Percentiles rank a stretch among this genome's conserved stretches.
Conservation (phyloP, 2,888 invertebrate species). For the Epirrhoe alternata region DNA sequence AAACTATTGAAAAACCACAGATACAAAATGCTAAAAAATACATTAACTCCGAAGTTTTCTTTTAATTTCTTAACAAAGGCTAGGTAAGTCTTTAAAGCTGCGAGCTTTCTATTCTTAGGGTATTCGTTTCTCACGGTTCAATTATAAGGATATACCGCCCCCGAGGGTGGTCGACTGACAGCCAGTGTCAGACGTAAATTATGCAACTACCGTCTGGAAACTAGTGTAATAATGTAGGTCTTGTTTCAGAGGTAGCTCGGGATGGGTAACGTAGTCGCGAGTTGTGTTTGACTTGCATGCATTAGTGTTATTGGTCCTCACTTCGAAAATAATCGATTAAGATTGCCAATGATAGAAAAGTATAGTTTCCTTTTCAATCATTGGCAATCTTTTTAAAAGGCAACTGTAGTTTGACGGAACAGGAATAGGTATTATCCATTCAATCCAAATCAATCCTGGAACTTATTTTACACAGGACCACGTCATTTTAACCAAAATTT, state of each 20-base stretch:
- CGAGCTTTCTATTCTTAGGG: conserved; percentile 30
- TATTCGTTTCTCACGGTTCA: conserved; percentile 51
- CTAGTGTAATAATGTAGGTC: conserved; percentile 22
- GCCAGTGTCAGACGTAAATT: conserved; percentile 59
- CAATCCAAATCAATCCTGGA: no score
- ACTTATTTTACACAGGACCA: no score
- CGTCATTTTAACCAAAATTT: no score
- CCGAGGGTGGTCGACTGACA: conserved; percentile 51
- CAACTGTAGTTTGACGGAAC: no score
- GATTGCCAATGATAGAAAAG: no score
- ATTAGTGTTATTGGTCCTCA: no score
- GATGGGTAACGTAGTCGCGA: neutral
- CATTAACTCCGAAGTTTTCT: neutral
- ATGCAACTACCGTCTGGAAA: conserved; percentile 42
- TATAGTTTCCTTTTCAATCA: no score
- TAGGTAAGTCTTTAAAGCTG: conserved; percentile 17
- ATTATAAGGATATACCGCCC: conserved; percentile 71
- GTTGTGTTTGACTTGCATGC: no score
- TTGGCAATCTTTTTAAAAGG: no score
- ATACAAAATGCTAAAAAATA: neutral
- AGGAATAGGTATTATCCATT: no score
- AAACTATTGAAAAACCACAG: no score
- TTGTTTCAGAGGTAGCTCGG: neutral
- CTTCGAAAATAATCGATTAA: no score
- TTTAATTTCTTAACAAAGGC: neutral